These are phyloP conservation scores for Reinhardtius hippoglossoides DNA, from an alignment of 2,113 vertebrate genomes.

Conservation along the genomic window DNA sequence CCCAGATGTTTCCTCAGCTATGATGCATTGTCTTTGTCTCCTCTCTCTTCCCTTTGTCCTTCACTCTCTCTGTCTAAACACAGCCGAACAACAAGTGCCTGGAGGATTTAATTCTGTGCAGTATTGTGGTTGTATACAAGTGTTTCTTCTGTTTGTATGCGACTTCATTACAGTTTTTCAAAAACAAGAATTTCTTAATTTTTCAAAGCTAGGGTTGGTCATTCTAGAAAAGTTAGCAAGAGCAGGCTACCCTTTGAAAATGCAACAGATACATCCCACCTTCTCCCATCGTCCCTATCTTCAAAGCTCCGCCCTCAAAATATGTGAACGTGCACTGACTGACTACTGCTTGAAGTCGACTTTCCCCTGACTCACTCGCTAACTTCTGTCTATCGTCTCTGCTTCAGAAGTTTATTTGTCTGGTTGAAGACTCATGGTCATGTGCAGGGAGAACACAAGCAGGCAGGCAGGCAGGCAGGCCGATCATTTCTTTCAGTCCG, in stretches of 20 bases:
- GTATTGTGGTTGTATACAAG: background rate
- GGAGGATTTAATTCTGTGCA: slow-evolving; percentile 23
- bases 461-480: no score
- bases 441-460: no score
- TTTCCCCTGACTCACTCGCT: no score
- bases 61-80: slow-evolving; percentile 8
- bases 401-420: background rate
- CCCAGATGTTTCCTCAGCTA: slow-evolving; percentile 67
- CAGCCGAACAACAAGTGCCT: slow-evolving; percentile 47
- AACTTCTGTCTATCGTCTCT: no score
- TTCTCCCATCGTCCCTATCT: no score
- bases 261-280: no score
- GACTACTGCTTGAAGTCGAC: no score
- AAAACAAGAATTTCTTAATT: background rate
- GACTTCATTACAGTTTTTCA: background rate
- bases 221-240: no score
- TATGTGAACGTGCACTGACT: no score
- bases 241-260: no score
- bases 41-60: background rate
- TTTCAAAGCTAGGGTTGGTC: background rate
- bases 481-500: no score
- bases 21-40: slow-evolving; percentile 28
- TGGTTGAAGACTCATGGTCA: background rate
- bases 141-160: slow-evolving; percentile 14
- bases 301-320: no score